phyloP scores from a whole-genome alignment of 2,797 vertebrate species.

The Carapus acus region DNA sequence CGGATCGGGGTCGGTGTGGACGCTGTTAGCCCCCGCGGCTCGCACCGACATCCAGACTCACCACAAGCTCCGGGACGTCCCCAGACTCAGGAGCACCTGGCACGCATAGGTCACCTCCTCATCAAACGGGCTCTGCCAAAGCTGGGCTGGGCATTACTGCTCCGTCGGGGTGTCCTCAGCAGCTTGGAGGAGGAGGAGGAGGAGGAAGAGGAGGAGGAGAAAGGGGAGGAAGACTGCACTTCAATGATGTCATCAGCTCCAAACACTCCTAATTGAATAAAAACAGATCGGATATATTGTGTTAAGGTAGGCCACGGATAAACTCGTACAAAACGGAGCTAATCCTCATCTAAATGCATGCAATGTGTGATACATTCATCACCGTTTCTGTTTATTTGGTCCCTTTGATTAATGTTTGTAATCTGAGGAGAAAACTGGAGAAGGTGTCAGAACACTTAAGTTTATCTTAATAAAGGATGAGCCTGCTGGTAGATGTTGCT shows the following conservation, averaged over 20 bases:
- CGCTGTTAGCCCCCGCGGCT: not conserved
- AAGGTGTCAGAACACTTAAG: too few species aligned
- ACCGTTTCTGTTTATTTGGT: too few species aligned
- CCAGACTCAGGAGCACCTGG: constrained; percentile 56
- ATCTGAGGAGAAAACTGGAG: too few species aligned
- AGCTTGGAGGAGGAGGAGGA: constrained; percentile 38
- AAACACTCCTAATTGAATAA: not conserved
- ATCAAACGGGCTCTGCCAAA: constrained; percentile 54
- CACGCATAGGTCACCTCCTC: constrained; percentile 67
- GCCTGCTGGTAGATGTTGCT: too few species aligned
- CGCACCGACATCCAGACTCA: constrained; percentile 53
- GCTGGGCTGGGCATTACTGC: constrained; percentile 57
- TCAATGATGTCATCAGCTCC: constrained; percentile 64
- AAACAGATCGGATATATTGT: not conserved
- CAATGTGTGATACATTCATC: too few species aligned
- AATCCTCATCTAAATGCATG: too few species aligned
- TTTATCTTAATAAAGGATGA: too few species aligned
- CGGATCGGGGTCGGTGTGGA: constrained; percentile 30
- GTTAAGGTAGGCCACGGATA: not conserved
- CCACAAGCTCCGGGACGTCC: constrained; percentile 68
- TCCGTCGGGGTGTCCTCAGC: constrained; percentile 51
- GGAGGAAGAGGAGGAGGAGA: constrained; percentile 29
- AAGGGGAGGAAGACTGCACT: constrained; percentile 40
- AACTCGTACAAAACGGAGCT: too few species aligned
- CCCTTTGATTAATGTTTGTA: too few species aligned